Conservation (phyloP, 2,888 invertebrate species). For the Zelleria hepariella region DNA sequence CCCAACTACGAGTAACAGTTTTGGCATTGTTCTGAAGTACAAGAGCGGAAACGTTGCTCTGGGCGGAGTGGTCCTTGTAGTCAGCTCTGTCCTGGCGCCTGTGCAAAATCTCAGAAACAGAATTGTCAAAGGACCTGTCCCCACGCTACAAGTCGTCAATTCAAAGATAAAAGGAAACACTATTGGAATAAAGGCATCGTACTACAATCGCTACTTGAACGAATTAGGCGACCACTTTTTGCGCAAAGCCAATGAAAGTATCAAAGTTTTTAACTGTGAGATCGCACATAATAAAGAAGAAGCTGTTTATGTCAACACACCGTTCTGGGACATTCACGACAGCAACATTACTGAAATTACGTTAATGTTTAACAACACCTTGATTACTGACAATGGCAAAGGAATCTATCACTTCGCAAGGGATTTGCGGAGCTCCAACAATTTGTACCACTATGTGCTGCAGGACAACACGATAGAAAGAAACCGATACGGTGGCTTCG, state of each 20-base stretch:
- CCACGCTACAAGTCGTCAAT: conserved; percentile 79
- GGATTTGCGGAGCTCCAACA: conserved; percentile 95
- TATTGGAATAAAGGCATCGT: conserved; percentile 84
- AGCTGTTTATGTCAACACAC: conserved; percentile 86
- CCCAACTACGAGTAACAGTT: conserved; percentile 89
- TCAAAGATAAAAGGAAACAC: conserved; percentile 85
- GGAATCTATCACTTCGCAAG: conserved; percentile 92
- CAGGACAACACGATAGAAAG: conserved; percentile 89
- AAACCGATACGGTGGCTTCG: conserved; percentile 89
- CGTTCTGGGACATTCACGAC: conserved; percentile 86
- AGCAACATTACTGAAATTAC: conserved; percentile 93
- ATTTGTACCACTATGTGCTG: conserved; percentile 95
- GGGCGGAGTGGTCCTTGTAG: conserved; percentile 85
- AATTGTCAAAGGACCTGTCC: conserved; percentile 84
- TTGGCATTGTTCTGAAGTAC: conserved; percentile 84
- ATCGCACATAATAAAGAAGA: conserved; percentile 85
- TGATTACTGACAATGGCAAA: conserved; percentile 88
- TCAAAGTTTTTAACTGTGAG: conserved; percentile 84
- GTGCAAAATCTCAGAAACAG: conserved; percentile 80
- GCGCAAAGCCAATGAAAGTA: conserved; percentile 89
- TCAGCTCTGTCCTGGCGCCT: conserved; percentile 82
- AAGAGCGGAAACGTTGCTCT: conserved; percentile 83
- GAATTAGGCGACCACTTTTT: conserved; percentile 89
- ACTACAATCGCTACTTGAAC: conserved; percentile 90
- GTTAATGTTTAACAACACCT: conserved; percentile 87